These are phyloP conservation scores for Ennomos fuscantarius DNA, from an alignment of 2,888 invertebrate species.

Conservation along the genomic window DNA sequence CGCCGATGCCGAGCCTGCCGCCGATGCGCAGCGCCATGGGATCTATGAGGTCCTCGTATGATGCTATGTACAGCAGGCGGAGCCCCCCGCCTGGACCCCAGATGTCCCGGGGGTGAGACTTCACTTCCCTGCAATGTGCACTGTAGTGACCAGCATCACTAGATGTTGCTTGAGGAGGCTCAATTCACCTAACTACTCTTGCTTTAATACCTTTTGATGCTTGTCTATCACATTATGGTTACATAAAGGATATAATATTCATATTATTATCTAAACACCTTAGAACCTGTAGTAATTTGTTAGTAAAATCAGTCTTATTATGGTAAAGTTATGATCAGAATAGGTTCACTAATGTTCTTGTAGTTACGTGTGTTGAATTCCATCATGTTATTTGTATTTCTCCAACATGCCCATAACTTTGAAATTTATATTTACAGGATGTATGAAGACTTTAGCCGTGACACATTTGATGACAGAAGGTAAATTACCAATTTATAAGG, in stretches of 20 bases:
- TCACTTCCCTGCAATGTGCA: constrained; percentile 32
- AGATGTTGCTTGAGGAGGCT: constrained; percentile 16
- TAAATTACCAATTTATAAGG: constrained; percentile 48
- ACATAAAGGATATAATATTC: too few species aligned
- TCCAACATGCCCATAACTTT: constrained; percentile 13
- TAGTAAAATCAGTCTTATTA: too few species aligned
- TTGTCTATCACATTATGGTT: background rate
- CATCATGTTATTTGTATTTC: background rate
- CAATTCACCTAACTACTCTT: constrained; percentile 11
- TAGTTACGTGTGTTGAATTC: too few species aligned
- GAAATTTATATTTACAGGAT: constrained; percentile 81
- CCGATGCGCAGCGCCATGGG: constrained; percentile 86
- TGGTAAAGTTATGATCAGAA: too few species aligned
- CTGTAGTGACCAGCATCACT: constrained; percentile 23
- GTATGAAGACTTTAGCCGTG: constrained; percentile 95
- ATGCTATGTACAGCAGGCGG: constrained; percentile 93
- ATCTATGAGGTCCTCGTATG: constrained; percentile 90
- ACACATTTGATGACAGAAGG: constrained; percentile 95
- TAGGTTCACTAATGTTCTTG: too few species aligned
- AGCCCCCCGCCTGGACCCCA: constrained; percentile 88
- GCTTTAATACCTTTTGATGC: background rate
- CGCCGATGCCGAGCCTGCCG: constrained; percentile 91
- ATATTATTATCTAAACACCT: too few species aligned
- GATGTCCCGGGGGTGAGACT: constrained; percentile 81
- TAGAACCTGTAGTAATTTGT: too few species aligned